Evolutionary conservation across 1,140 invertebrate species (phyloP), one percentile per base, ranked within the genome.

Genomic region (Frieseomelitta varia): DNA sequence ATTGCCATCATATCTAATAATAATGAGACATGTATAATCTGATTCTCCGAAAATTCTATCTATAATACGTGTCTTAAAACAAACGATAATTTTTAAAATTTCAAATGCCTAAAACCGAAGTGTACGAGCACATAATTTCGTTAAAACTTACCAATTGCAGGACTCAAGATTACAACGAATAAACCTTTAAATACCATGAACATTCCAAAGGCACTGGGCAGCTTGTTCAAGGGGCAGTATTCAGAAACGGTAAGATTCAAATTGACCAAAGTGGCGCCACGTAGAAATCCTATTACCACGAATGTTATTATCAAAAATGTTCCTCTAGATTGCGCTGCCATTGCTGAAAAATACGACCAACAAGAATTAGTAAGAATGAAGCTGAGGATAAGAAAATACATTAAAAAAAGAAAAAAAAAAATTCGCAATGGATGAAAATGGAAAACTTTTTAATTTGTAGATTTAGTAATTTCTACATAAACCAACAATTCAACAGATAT

Each of bases 101-200:
- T 47, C 8, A 47, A 47, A 39, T 6, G 39, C 39, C 39, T 39
- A 39, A 39, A 39, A 39, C 39, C 39, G 39, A 39, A 39, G 39
- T 3, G 39, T 4, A 39, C 39, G 39, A 39, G 6, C 39, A 61
- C 12, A n/a, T 10, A 15, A 63, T 72, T 61, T 14, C 2, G 24
- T 4, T 21, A 47, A 34, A 55, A 93, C 95, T 95, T 93, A 97
- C 97, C 97, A 90, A 97, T 96, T 81, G 97, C 74, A 19, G 97
- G 97, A 74, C 97, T 97, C 69, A 97, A 95, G 15, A 93, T 89
- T 15, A 97, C 95, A 27, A 97, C 97, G 87, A 97, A 96, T 1
- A 97, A 88, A 47, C 97, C 97, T 91, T 97, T 97, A 82, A 96
- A 96, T 63, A 97, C 97, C 96, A 97, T 97, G 90, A 97, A 97